phyloP scores from a whole-genome alignment of 2,113 vertebrate species.

The Struthio camelus region DNA sequence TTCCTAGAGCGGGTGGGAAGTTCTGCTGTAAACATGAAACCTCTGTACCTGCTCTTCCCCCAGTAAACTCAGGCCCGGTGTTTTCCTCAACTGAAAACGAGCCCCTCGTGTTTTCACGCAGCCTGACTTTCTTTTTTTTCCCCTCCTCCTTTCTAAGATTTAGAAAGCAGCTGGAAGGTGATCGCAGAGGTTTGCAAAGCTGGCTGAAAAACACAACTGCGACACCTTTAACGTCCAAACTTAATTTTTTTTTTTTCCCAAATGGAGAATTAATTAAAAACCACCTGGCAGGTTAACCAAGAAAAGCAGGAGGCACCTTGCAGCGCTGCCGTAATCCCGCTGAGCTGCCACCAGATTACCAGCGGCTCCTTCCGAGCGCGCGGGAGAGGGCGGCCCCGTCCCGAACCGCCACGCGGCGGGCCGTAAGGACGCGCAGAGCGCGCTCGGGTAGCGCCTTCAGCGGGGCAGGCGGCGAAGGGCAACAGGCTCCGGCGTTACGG shows the following conservation, averaged over 20 bases:
- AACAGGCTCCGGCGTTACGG: background rate
- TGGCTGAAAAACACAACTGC: background rate
- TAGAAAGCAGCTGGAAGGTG: background rate
- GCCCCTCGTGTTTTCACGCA: background rate
- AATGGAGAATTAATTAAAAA: background rate
- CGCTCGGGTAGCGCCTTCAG: background rate
- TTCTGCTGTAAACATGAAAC: background rate
- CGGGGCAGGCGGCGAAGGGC: background rate
- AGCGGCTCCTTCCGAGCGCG: no score
- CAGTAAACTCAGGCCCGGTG: background rate
- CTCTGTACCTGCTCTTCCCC: background rate
- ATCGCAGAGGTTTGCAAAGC: background rate
- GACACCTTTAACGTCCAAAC: background rate
- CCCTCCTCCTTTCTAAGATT: background rate
- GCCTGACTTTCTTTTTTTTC: background rate
- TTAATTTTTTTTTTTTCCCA: fast-evolving
- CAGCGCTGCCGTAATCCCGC: fast-evolving
- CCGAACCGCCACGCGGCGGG: no score
- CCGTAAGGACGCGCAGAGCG: no score
- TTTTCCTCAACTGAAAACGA: background rate
- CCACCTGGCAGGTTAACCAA: background rate
- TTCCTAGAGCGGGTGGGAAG: background rate
- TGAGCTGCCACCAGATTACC: background rate
- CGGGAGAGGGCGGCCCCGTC: background rate
- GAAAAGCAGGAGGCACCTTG: background rate